phyloP scores from a whole-genome alignment of 2,113 vertebrate genomes.

The Phrynocephalus versicolor region DNA sequence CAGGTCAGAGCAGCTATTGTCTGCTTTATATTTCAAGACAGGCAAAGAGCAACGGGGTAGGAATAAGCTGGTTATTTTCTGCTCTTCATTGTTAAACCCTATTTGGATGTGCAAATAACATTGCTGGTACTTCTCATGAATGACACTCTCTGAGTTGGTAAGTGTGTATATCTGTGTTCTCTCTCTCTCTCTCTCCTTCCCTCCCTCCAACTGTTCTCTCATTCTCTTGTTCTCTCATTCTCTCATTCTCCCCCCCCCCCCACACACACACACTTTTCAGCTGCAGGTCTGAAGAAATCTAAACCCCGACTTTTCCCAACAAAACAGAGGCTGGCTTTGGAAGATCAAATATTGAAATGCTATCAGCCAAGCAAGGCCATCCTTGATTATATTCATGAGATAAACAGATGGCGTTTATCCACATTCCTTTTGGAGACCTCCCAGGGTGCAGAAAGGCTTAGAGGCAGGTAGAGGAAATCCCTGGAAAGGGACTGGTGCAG shows the following conservation, averaged over 20 bases:
- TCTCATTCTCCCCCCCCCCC: too few species aligned
- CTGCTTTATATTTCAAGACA: slow-evolving; percentile 53
- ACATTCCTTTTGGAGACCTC: slow-evolving; percentile 7
- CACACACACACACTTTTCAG: too few species aligned
- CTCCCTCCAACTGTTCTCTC: too few species aligned
- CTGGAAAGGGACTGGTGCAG: slow-evolving; percentile 43
- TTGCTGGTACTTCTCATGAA: slow-evolving; percentile 27
- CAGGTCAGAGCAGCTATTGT: slow-evolving; percentile 66
- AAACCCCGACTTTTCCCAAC: slow-evolving; percentile 27
- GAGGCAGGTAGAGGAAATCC: slow-evolving; percentile 56
- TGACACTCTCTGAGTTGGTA: background rate
- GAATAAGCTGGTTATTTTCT: background rate
- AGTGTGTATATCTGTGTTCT: background rate
- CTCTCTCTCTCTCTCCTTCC: background rate
- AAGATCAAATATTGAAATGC: slow-evolving; percentile 41
- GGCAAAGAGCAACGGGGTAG: slow-evolving; percentile 21
- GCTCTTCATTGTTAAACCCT: slow-evolving; percentile 39
- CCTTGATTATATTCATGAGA: slow-evolving; percentile 18
- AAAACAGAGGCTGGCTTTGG: slow-evolving; percentile 19
- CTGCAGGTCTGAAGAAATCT: slow-evolving; percentile 21
- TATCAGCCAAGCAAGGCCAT: background rate
- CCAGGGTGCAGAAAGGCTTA: slow-evolving; percentile 19
- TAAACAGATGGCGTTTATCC: slow-evolving; percentile 30
- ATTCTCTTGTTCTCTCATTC: too few species aligned
- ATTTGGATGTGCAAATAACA: slow-evolving; percentile 52